These are phyloP conservation scores for Eupithecia centaureata DNA, from an alignment of 2,888 invertebrate species.

Conservation along the genomic window DNA sequence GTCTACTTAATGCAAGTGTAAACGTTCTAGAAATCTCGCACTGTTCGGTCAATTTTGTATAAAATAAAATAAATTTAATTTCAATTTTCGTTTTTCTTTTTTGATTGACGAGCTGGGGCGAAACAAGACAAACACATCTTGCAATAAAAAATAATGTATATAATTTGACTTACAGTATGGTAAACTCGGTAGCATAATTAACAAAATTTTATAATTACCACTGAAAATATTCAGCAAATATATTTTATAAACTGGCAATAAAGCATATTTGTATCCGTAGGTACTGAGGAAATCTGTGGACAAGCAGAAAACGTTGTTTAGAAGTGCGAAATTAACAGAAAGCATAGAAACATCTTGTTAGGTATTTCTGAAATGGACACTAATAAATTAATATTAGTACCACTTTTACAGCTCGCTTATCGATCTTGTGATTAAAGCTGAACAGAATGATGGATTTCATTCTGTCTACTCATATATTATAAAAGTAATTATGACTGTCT, in stretches of 20 bases:
- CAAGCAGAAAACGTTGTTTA: slow-evolving; percentile 46
- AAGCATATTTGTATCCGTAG: slow-evolving; percentile 74
- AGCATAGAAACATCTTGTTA: no score
- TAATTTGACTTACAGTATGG: slow-evolving; percentile 80
- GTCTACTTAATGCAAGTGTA: slow-evolving; percentile 85
- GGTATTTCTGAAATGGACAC: no score
- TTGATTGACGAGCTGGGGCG: slow-evolving; percentile 37
- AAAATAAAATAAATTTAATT: slow-evolving; percentile 82
- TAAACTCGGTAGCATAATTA: slow-evolving; percentile 82
- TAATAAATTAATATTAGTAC: no score
- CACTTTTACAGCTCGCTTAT: no score
- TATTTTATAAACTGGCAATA: slow-evolving; percentile 80
- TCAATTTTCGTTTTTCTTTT: slow-evolving; percentile 67
- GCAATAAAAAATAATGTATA: slow-evolving; percentile 83
- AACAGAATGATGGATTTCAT: no score
- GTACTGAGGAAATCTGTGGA: slow-evolving; percentile 65
- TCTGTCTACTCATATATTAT: no score
- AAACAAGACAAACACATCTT: slow-evolving; percentile 55
- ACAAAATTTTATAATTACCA: slow-evolving; percentile 81
- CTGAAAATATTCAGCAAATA: slow-evolving; percentile 83
- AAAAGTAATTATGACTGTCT: no score
- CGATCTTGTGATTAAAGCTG: no score
- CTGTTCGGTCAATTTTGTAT: slow-evolving; percentile 85
- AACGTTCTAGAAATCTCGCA: slow-evolving; percentile 85
- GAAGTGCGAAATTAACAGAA: neutral